Conservation (phyloP, 2,113 vertebrate genomes). For the Psittacus erithacus region DNA sequence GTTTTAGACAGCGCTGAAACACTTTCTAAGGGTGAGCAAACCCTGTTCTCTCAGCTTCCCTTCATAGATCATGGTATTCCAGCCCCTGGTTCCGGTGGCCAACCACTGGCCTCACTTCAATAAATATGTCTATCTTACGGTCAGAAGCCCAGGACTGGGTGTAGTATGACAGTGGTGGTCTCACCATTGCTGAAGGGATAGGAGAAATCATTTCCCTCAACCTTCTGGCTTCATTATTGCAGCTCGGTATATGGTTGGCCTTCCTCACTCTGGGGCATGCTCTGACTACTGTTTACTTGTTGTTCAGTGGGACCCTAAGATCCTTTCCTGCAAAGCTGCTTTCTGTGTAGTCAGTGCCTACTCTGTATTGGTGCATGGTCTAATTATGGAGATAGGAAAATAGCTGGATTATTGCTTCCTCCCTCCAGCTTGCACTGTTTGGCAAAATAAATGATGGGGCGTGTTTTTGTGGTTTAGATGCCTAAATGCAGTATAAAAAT, state of each 20-base stretch:
- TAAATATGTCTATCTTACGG: not conserved
- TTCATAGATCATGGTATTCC: not conserved
- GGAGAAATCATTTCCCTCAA: not conserved
- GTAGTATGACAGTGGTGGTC: not conserved
- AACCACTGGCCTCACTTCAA: not conserved
- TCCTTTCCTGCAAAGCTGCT: not conserved
- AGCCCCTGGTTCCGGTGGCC: not conserved
- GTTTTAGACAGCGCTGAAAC: not conserved
- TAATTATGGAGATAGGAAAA: not conserved
- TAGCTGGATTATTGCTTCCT: not conserved
- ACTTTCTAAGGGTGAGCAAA: not conserved
- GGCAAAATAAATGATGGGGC: not conserved
- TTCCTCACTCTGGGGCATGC: not conserved
- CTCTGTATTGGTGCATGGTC: fast-evolving
- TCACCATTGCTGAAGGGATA: not conserved
- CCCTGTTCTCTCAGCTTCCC: not conserved
- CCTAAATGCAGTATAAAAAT: not conserved
- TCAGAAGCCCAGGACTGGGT: not conserved
- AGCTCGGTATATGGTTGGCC: not conserved
- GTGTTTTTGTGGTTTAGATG: not conserved
- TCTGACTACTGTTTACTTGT: not conserved
- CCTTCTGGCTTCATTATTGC: not conserved
- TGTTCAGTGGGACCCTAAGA: not conserved
- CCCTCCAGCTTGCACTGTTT: not conserved
- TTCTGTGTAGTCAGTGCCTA: fast-evolving